Evolutionary conservation across 2,888 invertebrate genomes (phyloP), one percentile per base, ranked within the genome.

Genomic region (Lycocerus yunnanus): DNA sequence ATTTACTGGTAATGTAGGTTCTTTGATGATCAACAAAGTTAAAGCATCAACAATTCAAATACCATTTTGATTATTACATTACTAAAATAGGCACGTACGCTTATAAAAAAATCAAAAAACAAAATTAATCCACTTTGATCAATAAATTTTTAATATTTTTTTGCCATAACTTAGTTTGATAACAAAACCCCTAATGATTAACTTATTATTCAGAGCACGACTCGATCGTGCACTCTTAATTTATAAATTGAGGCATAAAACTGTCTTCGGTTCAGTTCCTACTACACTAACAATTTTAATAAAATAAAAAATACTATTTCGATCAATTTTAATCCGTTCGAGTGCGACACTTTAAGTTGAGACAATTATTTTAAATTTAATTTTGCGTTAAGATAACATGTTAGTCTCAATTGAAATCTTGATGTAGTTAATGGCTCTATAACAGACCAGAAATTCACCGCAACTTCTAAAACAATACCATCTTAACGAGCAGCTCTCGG

Each of bases 401-500:
- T 43, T n/a, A n/a, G 43, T 43, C 43, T 43, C 43, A 43, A 43
- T 43, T 43, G 43, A 18, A 61, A 61, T 61, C 15, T 15, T 15
- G 18, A 61, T 61, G 18, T 61, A 11, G 15, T 15, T 83, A 83
- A 83, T 82, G 80, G 78, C 73, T 76, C 75, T 79, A 78, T 77
- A 80, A 75, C 73, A 75, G 76, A 77, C 80, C 79, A 74, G 80
- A 80, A 81, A 76, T 81, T 79, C 75, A 69, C 78, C 74, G 67
- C 68, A 70, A 73, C 73, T 78, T 68, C 76, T 78, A 78, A 80
- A 83, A 85, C 85, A 85, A 85, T 84, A 80, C 82, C 81, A 78
- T 82, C 84, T 84, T 85, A 85, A 85, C 84, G 85, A 85, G 85
- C 82, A 80, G 78, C 82, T 82, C 82, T 81, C 81, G 80, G 82